Conservation (phyloP, 2,113 vertebrate species). For the Phylloscopus whistleri region DNA sequence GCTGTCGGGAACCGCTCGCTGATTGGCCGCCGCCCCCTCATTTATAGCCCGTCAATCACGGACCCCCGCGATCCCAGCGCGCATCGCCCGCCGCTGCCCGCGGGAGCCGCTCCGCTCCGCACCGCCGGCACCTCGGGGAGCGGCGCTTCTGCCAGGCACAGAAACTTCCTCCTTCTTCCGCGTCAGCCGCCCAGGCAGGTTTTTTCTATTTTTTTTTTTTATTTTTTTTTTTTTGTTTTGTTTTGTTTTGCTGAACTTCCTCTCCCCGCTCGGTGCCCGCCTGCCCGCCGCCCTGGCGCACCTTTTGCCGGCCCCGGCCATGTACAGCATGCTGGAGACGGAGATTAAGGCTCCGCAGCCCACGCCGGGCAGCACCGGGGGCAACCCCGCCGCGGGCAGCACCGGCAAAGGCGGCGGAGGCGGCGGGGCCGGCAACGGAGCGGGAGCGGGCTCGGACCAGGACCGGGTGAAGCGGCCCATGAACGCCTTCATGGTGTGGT, state of each 20-base stretch:
- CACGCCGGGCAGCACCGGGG: conserved; percentile 58
- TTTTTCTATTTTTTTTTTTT: neutral
- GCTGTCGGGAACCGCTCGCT: conserved; percentile 63
- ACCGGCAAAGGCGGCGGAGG: conserved; percentile 64
- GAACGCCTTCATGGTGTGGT: conserved; percentile 99
- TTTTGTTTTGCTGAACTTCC: neutral
- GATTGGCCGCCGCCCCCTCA: conserved; percentile 85
- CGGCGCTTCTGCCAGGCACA: neutral
- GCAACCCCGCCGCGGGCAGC: conserved; percentile 71
- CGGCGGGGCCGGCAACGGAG: conserved; percentile 61
- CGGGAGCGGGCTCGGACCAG: conserved; percentile 75
- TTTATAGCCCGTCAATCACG: conserved; percentile 87
- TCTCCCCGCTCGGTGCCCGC: conserved; percentile 52
- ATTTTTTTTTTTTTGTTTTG: neutral
- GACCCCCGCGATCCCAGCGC: conserved; percentile 16
- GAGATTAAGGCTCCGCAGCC: conserved; percentile 89
- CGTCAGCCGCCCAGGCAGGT: neutral
- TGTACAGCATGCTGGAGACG: conserved; percentile 97
- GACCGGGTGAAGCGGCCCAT: conserved; percentile 96
- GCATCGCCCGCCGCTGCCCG: neutral
- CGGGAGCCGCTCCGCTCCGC: neutral
- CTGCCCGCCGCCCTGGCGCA: conserved; percentile 70
- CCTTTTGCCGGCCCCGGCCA: conserved; percentile 73
- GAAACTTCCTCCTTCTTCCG: neutral
- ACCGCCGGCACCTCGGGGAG: neutral